A percentile compares a stretch with the other conserved stretches of the same genome.
phyloP scores from a whole-genome alignment of 2,888 invertebrate genomes.

The Brachyptera risi region DNA sequence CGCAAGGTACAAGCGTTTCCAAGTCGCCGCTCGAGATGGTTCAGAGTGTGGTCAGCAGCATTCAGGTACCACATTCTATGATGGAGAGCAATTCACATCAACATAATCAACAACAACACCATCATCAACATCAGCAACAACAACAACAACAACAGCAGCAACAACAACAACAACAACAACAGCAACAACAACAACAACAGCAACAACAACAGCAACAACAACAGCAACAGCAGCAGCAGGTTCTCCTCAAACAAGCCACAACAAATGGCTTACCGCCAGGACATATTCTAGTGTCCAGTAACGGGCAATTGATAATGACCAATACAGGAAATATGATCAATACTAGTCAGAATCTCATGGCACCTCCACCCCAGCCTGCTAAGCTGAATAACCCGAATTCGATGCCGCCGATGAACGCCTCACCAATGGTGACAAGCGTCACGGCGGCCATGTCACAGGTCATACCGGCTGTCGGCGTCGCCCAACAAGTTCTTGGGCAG shows the following conservation, averaged over 20 bases:
- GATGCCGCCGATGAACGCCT: slow-evolving; percentile 58
- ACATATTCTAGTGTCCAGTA: slow-evolving; percentile 71
- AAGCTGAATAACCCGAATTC: slow-evolving; percentile 46
- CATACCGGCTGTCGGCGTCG: slow-evolving; percentile 58
- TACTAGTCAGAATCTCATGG: slow-evolving; percentile 24
- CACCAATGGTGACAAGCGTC: slow-evolving; percentile 61
- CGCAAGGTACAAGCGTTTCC: slow-evolving; percentile 39
- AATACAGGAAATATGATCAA: slow-evolving; percentile 44
- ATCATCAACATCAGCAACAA: slow-evolving; percentile 16
- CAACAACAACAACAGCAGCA: slow-evolving; percentile 49
- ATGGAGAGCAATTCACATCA: slow-evolving; percentile 26
- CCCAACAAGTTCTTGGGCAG: slow-evolving; percentile 62
- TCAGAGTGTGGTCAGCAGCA: slow-evolving; percentile 68
- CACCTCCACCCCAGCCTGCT: slow-evolving; percentile 47
- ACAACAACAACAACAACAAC: slow-evolving; percentile 47
- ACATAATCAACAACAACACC: slow-evolving; percentile 15
- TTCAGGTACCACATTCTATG: slow-evolving; percentile 52
- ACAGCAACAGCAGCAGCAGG: slow-evolving; percentile 18
- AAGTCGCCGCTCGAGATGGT: slow-evolving; percentile 73
- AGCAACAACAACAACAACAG: slow-evolving; percentile 53
- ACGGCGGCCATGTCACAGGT: slow-evolving; percentile 51
- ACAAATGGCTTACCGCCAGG: slow-evolving; percentile 51
- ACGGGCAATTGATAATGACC: slow-evolving; percentile 69
- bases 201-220: slow-evolving; percentile 46
- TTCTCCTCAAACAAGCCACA: slow-evolving; percentile 22